Conservation (phyloP, 2,888 invertebrate species). For the Acrobasis consociella region DNA sequence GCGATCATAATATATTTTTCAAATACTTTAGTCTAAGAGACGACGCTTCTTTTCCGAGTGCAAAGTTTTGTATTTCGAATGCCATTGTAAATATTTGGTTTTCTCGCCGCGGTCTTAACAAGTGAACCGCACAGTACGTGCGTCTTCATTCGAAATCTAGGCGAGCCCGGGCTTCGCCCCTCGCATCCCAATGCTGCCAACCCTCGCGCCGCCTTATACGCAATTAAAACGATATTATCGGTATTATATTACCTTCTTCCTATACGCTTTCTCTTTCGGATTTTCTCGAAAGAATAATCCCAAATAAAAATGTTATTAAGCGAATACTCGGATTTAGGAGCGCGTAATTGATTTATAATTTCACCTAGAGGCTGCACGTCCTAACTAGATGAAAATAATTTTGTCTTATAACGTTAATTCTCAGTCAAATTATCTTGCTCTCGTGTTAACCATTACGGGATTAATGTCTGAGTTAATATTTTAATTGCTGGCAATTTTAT, state of each 20-base stretch:
- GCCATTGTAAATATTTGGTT: slow-evolving; percentile 72
- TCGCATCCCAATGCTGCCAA: slow-evolving; percentile 59
- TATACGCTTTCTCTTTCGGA: slow-evolving; percentile 50
- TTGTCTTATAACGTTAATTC: slow-evolving; percentile 21
- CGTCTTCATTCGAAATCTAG: slow-evolving; percentile 59
- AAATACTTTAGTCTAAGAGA: slow-evolving; percentile 15
- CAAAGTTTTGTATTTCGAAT: slow-evolving; percentile 68
- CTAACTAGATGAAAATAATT: slow-evolving; percentile 20
- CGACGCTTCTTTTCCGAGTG: slow-evolving; percentile 66
- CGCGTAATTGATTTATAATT: slow-evolving; percentile 24
- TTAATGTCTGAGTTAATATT: slow-evolving; percentile 9
- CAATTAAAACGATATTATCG: slow-evolving; percentile 75
- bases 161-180: slow-evolving; percentile 47
- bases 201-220: slow-evolving; percentile 50
- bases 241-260: slow-evolving; percentile 54
- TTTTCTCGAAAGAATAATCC: slow-evolving; percentile 21
- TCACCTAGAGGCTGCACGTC: slow-evolving; percentile 16
- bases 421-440: slow-evolving; percentile 11
- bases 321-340: slow-evolving; percentile 21
- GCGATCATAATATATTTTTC: too few relatives aligned
- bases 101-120: slow-evolving; percentile 67
- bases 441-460: slow-evolving; percentile 15
- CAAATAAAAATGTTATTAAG: slow-evolving; percentile 24
- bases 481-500: slow-evolving; percentile 12
- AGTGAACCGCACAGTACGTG: slow-evolving; percentile 68